phyloP scores from a whole-genome alignment of 2,888 invertebrate species.

The Drepana falcataria region DNA sequence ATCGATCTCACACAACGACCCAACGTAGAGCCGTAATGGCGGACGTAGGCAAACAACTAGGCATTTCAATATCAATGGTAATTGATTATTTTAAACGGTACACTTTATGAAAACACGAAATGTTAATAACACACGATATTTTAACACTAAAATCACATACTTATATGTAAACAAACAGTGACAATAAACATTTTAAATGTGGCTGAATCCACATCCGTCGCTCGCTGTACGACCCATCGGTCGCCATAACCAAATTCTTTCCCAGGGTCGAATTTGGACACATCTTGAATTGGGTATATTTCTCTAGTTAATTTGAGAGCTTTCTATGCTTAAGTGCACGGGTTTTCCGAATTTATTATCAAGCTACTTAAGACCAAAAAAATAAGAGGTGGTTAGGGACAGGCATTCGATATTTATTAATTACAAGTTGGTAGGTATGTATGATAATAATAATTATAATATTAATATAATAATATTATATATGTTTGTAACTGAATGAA shows the following conservation, averaged over 20 bases:
- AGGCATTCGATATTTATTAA: too few relatives aligned
- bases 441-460: too few relatives aligned
- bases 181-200: conserved; percentile 34
- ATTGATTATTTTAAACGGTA: conserved; percentile 30
- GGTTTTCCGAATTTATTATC: too few relatives aligned
- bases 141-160: conserved; percentile 22
- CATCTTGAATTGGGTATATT: background rate
- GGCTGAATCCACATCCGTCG: conserved; percentile 54
- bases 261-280: conserved; percentile 50
- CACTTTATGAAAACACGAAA: conserved; percentile 20
- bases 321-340: too few relatives aligned
- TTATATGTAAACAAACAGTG: conserved; percentile 10
- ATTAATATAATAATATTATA: too few relatives aligned
- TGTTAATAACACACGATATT: conserved; percentile 18
- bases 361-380: too few relatives aligned
- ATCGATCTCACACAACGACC: conserved; percentile 45
- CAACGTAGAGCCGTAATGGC: conserved; percentile 48
- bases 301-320: too few relatives aligned
- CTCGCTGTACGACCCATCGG: conserved; percentile 61
- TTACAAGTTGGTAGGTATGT: too few relatives aligned
- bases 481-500: too few relatives aligned
- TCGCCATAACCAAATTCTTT: conserved; percentile 68
- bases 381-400: too few relatives aligned
- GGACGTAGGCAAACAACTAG: conserved; percentile 48
- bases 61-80: conserved; percentile 37